These are phyloP conservation scores for Eilema depressum DNA, from an alignment of 2,888 invertebrate genomes.

Conservation along the genomic window DNA sequence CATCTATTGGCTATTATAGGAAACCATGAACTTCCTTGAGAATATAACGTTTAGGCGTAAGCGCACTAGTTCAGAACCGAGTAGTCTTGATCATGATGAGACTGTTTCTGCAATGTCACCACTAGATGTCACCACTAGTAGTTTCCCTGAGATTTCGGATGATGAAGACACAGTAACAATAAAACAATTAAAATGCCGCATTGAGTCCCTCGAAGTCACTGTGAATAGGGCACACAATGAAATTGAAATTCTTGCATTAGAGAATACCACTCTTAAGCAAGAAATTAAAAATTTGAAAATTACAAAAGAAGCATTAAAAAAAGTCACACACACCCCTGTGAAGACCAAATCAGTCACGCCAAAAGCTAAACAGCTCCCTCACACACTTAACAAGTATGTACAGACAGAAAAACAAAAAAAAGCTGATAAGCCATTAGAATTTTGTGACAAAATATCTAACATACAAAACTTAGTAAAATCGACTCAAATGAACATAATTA, in stretches of 20 bases:
- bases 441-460: too few relatives aligned
- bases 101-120: not conserved
- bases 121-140: not conserved
- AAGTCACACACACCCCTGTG: too few relatives aligned
- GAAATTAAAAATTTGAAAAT: not conserved
- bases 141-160: not conserved
- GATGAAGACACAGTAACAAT: not conserved
- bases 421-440: too few relatives aligned
- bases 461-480: too few relatives aligned
- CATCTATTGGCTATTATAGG: not conserved
- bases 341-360: too few relatives aligned
- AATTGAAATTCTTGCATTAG: not conserved
- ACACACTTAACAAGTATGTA: too few relatives aligned
- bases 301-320: not conserved
- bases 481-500: too few relatives aligned
- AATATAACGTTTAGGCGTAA: slow-evolving; percentile 1
- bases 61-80: slow-evolving; percentile 2
- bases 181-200: not conserved
- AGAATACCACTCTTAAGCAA: slow-evolving; percentile 5
- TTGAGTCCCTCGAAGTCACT: not conserved
- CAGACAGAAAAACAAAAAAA: too few relatives aligned
- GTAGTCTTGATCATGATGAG: not conserved
- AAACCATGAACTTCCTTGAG: slow-evolving; percentile 2
- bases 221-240: not conserved
- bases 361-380: too few relatives aligned